Evolutionary conservation across 2,113 vertebrate genomes (phyloP).

Genomic region (Tetraodon nigroviridis): DNA sequence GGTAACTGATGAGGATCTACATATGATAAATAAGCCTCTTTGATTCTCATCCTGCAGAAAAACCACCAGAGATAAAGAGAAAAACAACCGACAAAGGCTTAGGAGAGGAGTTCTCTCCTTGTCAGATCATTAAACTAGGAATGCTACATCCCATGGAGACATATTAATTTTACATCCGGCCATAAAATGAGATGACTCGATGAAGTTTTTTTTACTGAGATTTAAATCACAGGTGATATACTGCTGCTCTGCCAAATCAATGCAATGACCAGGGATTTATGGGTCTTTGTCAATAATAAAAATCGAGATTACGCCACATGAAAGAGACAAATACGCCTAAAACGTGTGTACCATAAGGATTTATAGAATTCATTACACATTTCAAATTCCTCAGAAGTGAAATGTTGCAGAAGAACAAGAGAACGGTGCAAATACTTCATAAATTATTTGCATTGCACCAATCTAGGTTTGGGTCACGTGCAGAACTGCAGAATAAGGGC

Average conservation of each 20-base stretch:
- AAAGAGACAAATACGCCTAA: neutral
- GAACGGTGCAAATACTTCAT: too few relatives aligned
- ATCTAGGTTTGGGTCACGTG: too few relatives aligned
- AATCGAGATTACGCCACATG: slow-evolving; percentile 25
- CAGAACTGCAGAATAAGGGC: too few relatives aligned
- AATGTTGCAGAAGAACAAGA: too few relatives aligned
- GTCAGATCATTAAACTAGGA: slow-evolving; percentile 24
- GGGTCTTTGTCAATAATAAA: slow-evolving; percentile 5
- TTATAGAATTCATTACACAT: too few relatives aligned
- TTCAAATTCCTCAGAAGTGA: too few relatives aligned
- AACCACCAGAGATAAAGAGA: neutral
- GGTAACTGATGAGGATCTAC: too few relatives aligned
- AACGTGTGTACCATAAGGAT: neutral
- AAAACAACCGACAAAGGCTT: neutral
- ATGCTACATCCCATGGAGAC: slow-evolving; percentile 8
- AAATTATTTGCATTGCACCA: too few relatives aligned
- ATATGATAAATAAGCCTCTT: too few relatives aligned
- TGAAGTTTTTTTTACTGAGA: slow-evolving; percentile 9
- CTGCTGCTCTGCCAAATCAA: neutral
- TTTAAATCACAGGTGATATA: neutral
- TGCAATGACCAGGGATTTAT: slow-evolving; percentile 14
- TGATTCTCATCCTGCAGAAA: too few relatives aligned
- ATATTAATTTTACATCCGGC: slow-evolving; percentile 17
- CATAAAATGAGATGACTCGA: slow-evolving; percentile 17
- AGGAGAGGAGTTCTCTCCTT: slow-evolving; percentile 6